Evolutionary conservation across 2,888 invertebrate genomes (phyloP), one percentile per base, ranked within the genome.

Genomic region (Dasypogon diadema): DNA sequence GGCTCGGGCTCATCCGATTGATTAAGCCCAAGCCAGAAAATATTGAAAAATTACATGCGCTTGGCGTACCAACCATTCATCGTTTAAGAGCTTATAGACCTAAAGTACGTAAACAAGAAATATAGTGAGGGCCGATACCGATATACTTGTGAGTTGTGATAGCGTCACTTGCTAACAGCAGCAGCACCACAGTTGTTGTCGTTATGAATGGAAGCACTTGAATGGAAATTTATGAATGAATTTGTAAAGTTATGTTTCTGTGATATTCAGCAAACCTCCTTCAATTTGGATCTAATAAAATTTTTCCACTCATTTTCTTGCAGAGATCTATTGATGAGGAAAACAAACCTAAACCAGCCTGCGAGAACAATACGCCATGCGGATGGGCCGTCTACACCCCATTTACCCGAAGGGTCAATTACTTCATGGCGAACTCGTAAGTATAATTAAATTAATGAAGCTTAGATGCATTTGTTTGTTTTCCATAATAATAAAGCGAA

Each of bases 301-400:
- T 30, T 42, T 42, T 12, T 42, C n/a, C 3, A 0, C n/a, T 42
- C 34, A 30, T 42, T 42, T 42, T 8, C 30, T 73, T 76, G 1
- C 46, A 74, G 68, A 68, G 73, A 73, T 37, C 72, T 51, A 72
- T 54, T n/a, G 60, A 76, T 10, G 72, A 76, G 16, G 34, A 37
- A 8, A 54, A 48, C 56, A 75, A 75, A 16, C 70, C 75, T 14
- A n/a, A 70, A 42, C 22, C 30, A 21, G 51, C 37, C 22, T 73
- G 72, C 30, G 55, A 73, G 37, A 73, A 56, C 22, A 56, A 75
- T 37, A 85, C 85, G 48, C 89, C 90, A 2, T 91, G 91, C 79
- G 90, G 90, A 54, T 91, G 90, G 90, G 89, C 88, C 26, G 88
- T 90, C 1, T 91, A 91, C 81, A 83, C 86, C 48, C 87, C 88